phyloP scores from a whole-genome alignment of 92 coral and sea anemone species.

The Bergia sp. region DNA sequence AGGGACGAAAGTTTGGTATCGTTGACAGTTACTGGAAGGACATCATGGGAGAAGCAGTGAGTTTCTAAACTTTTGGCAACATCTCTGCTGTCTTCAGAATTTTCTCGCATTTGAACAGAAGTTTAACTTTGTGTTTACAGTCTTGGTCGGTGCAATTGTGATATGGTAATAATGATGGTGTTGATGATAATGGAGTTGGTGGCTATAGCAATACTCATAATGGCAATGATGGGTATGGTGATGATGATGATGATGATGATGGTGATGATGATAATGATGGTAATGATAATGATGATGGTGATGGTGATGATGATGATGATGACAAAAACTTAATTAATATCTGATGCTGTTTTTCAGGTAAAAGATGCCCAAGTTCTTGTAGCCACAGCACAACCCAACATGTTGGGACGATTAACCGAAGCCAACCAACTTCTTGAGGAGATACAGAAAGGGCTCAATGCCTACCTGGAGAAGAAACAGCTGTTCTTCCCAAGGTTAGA shows the following conservation, averaged over 20 bases:
- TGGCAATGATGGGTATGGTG: not conserved
- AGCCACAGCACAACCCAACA: slow-evolving; percentile 96
- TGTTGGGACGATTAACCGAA: slow-evolving; percentile 93
- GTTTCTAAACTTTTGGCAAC: not conserved
- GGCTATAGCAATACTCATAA: not conserved
- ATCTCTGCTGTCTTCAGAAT: not conserved
- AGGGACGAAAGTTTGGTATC: slow-evolving; percentile 97
- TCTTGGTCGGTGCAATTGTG: not conserved
- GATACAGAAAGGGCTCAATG: slow-evolving; percentile 98
- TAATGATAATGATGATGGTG: not conserved
- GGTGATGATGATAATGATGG: not conserved
- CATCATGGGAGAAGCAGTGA: slow-evolving; percentile 94
- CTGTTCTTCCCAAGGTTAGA: slow-evolving; percentile 95
- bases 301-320: not conserved
- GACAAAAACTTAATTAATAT: not conserved
- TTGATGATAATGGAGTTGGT: not conserved
- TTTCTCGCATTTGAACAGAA: not conserved
- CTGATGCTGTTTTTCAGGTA: slow-evolving; percentile 37
- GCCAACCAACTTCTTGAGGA: slow-evolving; percentile 95
- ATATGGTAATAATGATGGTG: not conserved
- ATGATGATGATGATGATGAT: not conserved
- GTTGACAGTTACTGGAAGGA: slow-evolving; percentile 99
- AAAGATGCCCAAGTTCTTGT: slow-evolving; percentile 92
- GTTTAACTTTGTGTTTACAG: not conserved
- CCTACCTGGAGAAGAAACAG: slow-evolving; percentile 97